Conservation (phyloP, 2,113 vertebrate species). For the Sorex araneus region DNA sequence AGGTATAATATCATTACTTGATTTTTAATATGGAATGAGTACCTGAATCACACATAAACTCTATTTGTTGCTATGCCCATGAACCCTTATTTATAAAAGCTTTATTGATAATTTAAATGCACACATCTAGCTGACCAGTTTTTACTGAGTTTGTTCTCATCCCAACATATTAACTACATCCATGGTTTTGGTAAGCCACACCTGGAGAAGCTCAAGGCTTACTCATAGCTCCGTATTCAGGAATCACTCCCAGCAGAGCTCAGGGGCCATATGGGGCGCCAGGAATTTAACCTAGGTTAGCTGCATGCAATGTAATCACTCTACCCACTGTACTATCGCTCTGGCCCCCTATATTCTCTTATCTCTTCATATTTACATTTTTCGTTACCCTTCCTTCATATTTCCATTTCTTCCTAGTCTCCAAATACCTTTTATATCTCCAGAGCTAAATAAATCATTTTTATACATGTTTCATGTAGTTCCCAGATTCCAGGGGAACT, state of each 20-base stretch:
- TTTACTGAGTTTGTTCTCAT: background rate
- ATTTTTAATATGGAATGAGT: background rate
- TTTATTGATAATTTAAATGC: background rate
- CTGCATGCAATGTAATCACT: no score
- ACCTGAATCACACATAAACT: background rate
- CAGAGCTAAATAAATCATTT: background rate
- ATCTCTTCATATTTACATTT: no score
- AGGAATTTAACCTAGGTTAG: no score
- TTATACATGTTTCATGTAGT: background rate
- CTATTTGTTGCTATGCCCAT: background rate
- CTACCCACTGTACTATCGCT: no score
- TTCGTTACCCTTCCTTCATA: background rate
- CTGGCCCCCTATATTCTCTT: no score
- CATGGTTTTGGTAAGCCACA: background rate
- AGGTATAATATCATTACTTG: background rate
- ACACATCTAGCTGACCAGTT: background rate
- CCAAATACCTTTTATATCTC: background rate
- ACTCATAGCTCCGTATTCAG: no score
- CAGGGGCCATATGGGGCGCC: no score
- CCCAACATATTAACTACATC: background rate
- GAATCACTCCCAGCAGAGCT: no score
- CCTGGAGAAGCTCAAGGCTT: no score
- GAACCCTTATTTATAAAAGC: background rate
- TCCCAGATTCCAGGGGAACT: background rate
- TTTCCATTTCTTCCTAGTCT: background rate